Evolutionary conservation across 2,888 invertebrate species (phyloP).

Genomic region (Celastrina argiolus): DNA sequence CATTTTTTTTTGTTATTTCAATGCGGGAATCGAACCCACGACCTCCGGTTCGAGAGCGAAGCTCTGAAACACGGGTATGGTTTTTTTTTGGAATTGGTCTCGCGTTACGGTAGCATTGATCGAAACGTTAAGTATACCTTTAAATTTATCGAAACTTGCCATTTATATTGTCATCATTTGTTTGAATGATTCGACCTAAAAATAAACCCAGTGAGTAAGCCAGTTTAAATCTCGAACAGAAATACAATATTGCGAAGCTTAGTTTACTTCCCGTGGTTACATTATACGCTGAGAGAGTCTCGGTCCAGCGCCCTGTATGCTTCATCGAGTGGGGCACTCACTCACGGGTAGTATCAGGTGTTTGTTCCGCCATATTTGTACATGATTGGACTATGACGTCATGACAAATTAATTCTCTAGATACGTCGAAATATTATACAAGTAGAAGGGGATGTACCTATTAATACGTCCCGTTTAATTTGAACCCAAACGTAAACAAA

Average conservation of each 20-base stretch:
- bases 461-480: no score
- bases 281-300: conserved; percentile 24
- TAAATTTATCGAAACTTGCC: no score
- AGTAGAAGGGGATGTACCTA: no score
- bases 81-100: background rate
- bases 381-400: background rate
- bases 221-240: background rate
- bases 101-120: no score
- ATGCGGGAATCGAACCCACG: no score
- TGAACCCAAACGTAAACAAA: no score
- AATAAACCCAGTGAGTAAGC: background rate
- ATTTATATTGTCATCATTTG: no score
- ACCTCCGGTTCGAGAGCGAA: no score
- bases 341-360: background rate
- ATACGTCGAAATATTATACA: background rate
- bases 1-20: no score
- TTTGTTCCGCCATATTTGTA: background rate
- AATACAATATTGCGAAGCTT: conserved; percentile 5
- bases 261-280: background rate
- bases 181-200: no score
- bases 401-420: background rate
- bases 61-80: no score
- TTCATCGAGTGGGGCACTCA: conserved; percentile 11
- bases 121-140: no score
- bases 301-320: conserved; percentile 19